Evolutionary conservation across 2,113 vertebrate genomes (phyloP), one percentile per base, ranked within the genome.

Genomic region (Sorex fumeus): DNA sequence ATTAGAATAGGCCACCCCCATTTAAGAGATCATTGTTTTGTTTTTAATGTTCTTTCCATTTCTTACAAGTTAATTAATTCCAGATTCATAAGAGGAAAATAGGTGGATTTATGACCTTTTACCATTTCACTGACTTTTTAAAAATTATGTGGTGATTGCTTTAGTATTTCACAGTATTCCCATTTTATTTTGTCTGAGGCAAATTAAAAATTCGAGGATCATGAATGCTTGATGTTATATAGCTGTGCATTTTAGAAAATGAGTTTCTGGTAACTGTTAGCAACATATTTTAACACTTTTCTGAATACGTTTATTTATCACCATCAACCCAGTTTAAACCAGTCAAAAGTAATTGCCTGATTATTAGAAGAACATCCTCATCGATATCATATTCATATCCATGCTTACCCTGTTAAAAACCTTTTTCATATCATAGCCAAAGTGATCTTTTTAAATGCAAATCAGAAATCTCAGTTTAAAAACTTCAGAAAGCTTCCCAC

Each of bases 41-140:
- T n/a, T 91, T 57, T 36, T 10, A 9, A 81, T 28, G 21, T 8
- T 12, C 3, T 28, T 87, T 82, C 27, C 19, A 70, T 53, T 84
- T 81, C 67, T 92, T 71, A 36, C 3, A 79, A 77, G 6, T 43
- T 6, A 90, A 62, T 71, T 47, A 86, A 45, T 34, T 76, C 50
- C 91, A 91, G 36, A 86, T 19, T 47, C n/a, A 87, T 40, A 87
- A 75, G 21, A 34, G 60, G 84, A 89, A 81, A 23, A 60, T 74
- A 34, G 67, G 25, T 36, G 28, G 85, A 77, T 32, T 79, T 62
- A 8, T 80, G 83, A 83, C 4, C 67, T 64, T 57, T 94, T 84
- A 92, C 10, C 43, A 84, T 25, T 88, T 60, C 34, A 88, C 0
- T 25, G 36, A 80, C 53, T 72, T 77, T 75, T 77, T 40, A 40